phyloP scores from a whole-genome alignment of 2,797 vertebrate species.

The Acrocephalus scirpaceus region DNA sequence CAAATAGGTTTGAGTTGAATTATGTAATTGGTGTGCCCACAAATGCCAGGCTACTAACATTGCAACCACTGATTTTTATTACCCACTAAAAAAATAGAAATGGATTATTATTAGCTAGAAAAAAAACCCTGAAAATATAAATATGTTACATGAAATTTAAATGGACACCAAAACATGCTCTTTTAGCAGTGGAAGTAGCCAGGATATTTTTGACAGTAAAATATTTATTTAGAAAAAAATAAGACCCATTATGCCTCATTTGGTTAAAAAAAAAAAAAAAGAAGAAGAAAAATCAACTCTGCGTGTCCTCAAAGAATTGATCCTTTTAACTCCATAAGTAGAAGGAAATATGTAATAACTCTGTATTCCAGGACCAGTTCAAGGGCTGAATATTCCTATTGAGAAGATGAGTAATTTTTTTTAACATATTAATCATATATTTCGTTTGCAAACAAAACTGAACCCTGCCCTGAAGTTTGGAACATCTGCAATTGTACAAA shows the following conservation, averaged over 20 bases:
- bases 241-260: background rate
- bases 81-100: background rate
- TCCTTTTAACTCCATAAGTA: background rate
- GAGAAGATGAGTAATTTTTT: background rate
- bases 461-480: background rate
- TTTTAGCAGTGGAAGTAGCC: background rate
- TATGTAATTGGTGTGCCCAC: background rate
- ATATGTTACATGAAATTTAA: background rate
- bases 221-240: background rate
- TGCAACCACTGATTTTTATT: background rate
- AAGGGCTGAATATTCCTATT: background rate
- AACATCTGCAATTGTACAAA: constrained; percentile 43
- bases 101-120: background rate
- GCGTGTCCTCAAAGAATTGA: constrained; percentile 9
- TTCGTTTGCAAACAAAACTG: constrained; percentile 5
- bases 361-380: background rate
- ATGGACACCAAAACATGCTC: background rate
- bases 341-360: background rate
- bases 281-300: background rate
- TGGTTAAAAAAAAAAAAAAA: background rate
- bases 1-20: background rate
- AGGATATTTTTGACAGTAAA: background rate
- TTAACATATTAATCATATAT: background rate
- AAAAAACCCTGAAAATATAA: background rate
- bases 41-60: background rate